Base-by-base conservation (phyloP, 1,140 invertebrate genomes). In the Parasteatoda tepidariorum region DNA sequence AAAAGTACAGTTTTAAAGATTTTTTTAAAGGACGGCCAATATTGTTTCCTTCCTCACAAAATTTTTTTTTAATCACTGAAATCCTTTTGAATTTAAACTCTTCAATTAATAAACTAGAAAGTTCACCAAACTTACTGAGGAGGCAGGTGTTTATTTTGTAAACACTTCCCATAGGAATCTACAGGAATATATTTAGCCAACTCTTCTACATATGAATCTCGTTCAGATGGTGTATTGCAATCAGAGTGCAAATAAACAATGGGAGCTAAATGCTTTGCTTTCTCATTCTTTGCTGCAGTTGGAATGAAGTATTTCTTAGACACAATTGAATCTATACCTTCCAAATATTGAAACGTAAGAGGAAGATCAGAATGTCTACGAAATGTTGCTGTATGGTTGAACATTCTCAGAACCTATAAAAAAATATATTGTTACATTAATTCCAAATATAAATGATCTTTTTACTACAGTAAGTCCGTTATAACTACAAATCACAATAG, bases 311-410 rank as follows among this genome's bases (percentile, higher is more conserved):
- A 93, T 82, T 90, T 89, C 5, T 68, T 71, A 9, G 66, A 67
- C 5, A 28, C 62, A 24, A 84, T 71, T 4, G 38, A 73, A 9
- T 79, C 73, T 4, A 84, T 15, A 73, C 22, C 57, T 9, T 75
- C 48, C 4, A 84, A 15, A 48, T 75, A 84, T 86, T 94, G 92
- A 9, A 94, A 90, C 0, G 94, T 93, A 54, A 95, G 89, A 0
- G 95, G 94, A 61, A 95, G 89, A 87, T 94, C 90, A 85, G 94
- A 96, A 81, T 92, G 89, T 84, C 94, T 90, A 85, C 93, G 93
- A 87, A 95, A 95, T 4, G 95, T 96, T 3, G 94, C 91, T 0
- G 95, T 94, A 85, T 92, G 92, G 88, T 96, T 95, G 86, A 96
- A 97, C 57, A 96, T 87, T 13, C 84, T 90, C 87, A 88, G 91